Evolutionary conservation across 2,888 invertebrate species (phyloP).

Genomic region (Lasiommata megera): DNA sequence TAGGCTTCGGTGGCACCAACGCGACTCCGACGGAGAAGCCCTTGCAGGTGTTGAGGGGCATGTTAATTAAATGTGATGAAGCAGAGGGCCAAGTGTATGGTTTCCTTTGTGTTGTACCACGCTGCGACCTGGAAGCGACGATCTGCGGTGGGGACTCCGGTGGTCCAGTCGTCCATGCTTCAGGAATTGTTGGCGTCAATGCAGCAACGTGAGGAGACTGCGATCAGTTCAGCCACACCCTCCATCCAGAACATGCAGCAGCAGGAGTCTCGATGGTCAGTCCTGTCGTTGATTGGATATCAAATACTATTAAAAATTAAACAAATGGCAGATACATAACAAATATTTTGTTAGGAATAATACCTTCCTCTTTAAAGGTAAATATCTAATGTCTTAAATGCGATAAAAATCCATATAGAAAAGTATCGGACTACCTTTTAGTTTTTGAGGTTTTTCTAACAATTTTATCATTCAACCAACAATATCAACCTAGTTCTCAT

Average conservation of each 20-base stretch:
- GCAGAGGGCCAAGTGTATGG: neutral
- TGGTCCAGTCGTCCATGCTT: constrained; percentile 7
- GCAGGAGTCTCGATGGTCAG: neutral
- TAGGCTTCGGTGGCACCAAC: neutral
- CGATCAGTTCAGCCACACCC: neutral
- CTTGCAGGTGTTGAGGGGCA: neutral
- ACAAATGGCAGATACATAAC: neutral
- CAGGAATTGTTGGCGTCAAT: constrained; percentile 6
- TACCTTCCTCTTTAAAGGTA: no score
- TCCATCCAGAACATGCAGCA: neutral
- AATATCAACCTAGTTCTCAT: no score
- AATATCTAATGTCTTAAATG: no score
- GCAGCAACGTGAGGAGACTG: neutral
- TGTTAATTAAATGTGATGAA: neutral
- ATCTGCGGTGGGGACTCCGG: constrained; percentile 15
- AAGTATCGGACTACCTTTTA: no score
- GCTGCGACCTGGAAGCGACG: neutral
- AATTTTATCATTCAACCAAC: no score
- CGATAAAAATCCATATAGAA: no score
- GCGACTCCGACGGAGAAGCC: neutral
- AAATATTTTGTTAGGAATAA: no score
- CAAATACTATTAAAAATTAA: constrained; percentile 1
- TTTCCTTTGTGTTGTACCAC: neutral
- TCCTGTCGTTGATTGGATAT: constrained; percentile 5
- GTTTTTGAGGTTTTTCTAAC: no score